Conservation (phyloP, 2,113 vertebrate species). For the Boulengeromyrus knoepffleri region DNA sequence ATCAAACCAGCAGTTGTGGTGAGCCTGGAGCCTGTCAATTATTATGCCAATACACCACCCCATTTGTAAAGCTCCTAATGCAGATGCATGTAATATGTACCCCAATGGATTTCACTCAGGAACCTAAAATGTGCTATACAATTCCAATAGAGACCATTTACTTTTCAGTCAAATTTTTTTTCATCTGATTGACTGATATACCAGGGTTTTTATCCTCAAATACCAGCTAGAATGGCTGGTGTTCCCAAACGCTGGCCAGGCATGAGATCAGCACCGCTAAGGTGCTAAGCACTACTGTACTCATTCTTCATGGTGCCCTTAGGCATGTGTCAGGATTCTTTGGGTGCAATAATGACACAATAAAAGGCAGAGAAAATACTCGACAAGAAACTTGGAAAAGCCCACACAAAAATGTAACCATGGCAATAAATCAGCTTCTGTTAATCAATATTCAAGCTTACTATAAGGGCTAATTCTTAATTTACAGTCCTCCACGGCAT, state of each 20-base stretch:
- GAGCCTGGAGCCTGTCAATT: not conserved
- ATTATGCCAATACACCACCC: not conserved
- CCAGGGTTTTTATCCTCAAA: not conserved
- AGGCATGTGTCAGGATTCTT: not conserved
- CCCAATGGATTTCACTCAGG: not conserved
- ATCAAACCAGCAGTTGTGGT: not conserved
- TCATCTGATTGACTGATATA: not conserved
- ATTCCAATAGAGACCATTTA: not conserved
- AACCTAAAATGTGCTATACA: not conserved
- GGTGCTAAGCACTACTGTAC: not conserved
- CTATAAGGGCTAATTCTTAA: constrained; percentile 5
- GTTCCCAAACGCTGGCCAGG: not conserved
- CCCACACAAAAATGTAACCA: not conserved
- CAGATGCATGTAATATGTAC: not conserved
- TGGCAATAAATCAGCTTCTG: constrained; percentile 7
- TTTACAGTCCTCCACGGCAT: not conserved
- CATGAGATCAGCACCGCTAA: not conserved
- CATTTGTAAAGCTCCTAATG: not conserved
- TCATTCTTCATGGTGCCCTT: not conserved
- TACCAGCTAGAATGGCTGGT: not conserved
- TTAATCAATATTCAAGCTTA: constrained; percentile 21
- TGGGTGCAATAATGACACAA: not conserved
- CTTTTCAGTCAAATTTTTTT: not conserved
- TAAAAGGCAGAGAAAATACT: not conserved
- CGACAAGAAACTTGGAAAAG: not conserved